Evolutionary conservation across 2,888 invertebrate species (phyloP), one percentile per base, ranked within the genome.

Genomic region (Callosobruchus maculatus): DNA sequence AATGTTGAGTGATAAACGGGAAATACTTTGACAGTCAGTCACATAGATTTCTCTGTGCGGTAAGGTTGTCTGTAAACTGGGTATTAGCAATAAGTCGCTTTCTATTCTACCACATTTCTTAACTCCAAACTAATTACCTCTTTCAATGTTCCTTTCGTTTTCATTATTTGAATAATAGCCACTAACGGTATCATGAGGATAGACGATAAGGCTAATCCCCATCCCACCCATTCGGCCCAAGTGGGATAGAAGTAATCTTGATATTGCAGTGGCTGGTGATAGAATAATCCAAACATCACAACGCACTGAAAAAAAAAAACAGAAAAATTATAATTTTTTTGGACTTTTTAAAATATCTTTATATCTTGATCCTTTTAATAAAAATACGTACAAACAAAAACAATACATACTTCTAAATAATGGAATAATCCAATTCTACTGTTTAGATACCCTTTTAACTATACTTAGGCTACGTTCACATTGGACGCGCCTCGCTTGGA

Each of bases 161-260:
- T 89, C 72, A 89, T 85, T 26, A 94, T 82, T 81, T 91, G 90
- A 78, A 91, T 88, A 71, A 92, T 84, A 0, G 92, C 93, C 20
- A 92, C 89, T 0, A 91, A 82, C 0, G 94, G 94, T 81, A 94
- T 93, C 91, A 93, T 93, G 72, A 92, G 86, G 70, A 93, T 92
- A 71, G 93, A 93, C 74, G 93, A 92, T 79, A 93, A 89, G n/a
- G 93, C 92, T 70, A 94, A 88, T 0, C 89, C 89, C 92, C 93
- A 93, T 72, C 93, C 94, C 20, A 93, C 88, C 80, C 91, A 89
- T 81, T 92, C 92, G 0, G 93, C 93, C 93, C 93, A 93, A 76
- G 85, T 88, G 0, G 94, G 93, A 83, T 93, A 94, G 21, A 87
- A 88, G 84, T 93, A 93, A 74, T 91, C 90, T 82, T 92, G 91